Base-by-base conservation (phyloP, 2,888 invertebrate genomes). In the Oscheius sp. region DNA sequence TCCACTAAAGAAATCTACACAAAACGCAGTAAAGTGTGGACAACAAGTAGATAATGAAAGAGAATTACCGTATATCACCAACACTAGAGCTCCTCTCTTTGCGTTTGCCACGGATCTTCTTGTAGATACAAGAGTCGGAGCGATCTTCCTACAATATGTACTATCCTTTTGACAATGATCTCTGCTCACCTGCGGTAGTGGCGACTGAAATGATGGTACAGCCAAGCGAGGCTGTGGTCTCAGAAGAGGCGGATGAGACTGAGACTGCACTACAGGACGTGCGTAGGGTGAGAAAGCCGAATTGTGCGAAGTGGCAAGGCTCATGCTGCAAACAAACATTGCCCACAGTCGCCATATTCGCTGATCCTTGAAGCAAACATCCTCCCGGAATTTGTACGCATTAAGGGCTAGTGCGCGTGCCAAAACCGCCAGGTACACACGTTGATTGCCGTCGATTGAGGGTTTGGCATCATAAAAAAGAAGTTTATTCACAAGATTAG, bases 91-190 rank as follows among this genome's bases (percentile, higher is more conserved):
- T 57, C 45, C 78, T 72, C 65, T 78, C 78, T 20, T 73, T 57
- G 31, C 74, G 73, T 61, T 75, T 78, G 50, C 77, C 72, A 37
- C 72, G 75, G 55, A 77, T 77, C 70, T 73, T 73, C 69, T 75
- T 75, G 53, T 74, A 75, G 39, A 77, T 77, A 64, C 72, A 72
- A 64, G 77, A 77, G 52, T 75, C 77, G 17, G 70, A 69, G 29
- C 64, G 63, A 17, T 69, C 69, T 23, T 63, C 69, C 69, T 69
- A 42, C 42, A 61, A 66, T n/a, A 25, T n/a, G 42, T n/a, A 6
- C 31, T 55, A 17, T 48, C 23, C 17, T 17, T 48, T 48, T 48
- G 25, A 15, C 25, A 23, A 23, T 48, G 12, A 20, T n/a, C 5
- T 5, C 6, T 4, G 42, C 42, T 42, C 48, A 61, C 61, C 61